These are phyloP conservation scores for Aphis craccivora DNA, from an alignment of 1,140 invertebrate genomes.

Conservation along the genomic window DNA sequence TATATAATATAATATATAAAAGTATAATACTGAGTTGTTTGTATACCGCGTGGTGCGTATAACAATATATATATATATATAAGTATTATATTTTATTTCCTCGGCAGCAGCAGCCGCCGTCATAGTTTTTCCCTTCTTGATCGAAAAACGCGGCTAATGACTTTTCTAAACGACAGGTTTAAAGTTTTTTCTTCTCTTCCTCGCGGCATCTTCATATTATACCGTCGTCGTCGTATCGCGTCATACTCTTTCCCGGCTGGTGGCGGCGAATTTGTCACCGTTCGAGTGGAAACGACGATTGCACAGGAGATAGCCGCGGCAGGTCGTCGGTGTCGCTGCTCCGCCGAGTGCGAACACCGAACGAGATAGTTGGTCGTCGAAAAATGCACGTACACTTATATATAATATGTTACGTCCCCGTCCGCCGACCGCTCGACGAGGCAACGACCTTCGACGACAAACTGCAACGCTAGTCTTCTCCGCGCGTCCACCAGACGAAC, in stretches of 20 bases:
- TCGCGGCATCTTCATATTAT: not conserved
- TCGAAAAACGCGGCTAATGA: conserved; percentile 14
- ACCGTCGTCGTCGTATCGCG: not conserved
- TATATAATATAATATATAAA: not conserved
- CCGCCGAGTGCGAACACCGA: not conserved
- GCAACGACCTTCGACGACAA: not conserved
- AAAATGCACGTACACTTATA: too few species aligned
- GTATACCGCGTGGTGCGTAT: not conserved
- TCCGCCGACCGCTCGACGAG: not conserved
- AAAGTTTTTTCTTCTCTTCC: not conserved
- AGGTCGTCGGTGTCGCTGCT: not conserved
- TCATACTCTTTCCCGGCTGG: not conserved
- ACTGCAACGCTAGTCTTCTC: not conserved
- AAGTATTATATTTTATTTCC: not conserved
- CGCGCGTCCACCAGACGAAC: too few species aligned
- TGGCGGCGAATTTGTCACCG: conserved; percentile 5
- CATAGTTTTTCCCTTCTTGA: not conserved
- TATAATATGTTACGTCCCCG: not conserved
- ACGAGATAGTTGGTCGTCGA: not conserved
- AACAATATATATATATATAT: not conserved
- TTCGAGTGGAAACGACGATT: conserved; percentile 36
- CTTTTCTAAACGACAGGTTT: conserved; percentile 15
- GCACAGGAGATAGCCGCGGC: not conserved
- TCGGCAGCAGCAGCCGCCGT: too few species aligned
- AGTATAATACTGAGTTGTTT: not conserved